Evolutionary conservation across 1,140 invertebrate genomes (phyloP).

Genomic region (Ladona fulva): DNA sequence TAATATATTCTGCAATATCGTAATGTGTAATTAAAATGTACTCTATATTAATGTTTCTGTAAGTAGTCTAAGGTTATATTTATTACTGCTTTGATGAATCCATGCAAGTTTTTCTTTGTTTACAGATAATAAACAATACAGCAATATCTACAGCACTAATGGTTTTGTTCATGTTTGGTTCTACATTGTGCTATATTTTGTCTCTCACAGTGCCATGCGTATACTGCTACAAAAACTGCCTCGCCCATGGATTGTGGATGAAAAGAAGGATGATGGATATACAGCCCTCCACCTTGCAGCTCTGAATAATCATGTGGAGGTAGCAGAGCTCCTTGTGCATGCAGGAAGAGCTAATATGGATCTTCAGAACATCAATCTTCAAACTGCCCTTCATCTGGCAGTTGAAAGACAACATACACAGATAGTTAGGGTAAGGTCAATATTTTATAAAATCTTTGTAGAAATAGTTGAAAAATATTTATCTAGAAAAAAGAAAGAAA

Average conservation of each 20-base stretch:
- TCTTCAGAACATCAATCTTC: conserved; percentile 90
- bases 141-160: too few species aligned
- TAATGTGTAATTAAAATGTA: too few species aligned
- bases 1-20: too few species aligned
- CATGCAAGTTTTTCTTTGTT: too few species aligned
- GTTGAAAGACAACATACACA: conserved; percentile 93
- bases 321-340: conserved; percentile 82
- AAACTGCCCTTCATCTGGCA: conserved; percentile 89
- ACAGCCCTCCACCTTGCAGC: conserved; percentile 91
- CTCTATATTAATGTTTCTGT: too few species aligned
- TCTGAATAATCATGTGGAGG: conserved; percentile 94
- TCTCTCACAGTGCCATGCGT: conserved; percentile 80
- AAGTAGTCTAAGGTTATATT: too few species aligned
- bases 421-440: conserved; percentile 64
- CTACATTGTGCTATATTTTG: conserved; percentile 19
- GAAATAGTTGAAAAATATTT: not conserved
- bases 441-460: too few species aligned
- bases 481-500: not conserved
- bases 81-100: too few species aligned
- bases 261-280: conserved; percentile 97
- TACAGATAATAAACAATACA: too few species aligned
- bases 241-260: conserved; percentile 94
- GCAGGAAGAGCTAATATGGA: conserved; percentile 87
- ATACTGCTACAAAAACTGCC: conserved; percentile 84
- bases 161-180: too few species aligned